Evolutionary conservation across 2,888 invertebrate species (phyloP), one percentile per base, ranked within the genome.

Genomic region (Mythimna lalbum): DNA sequence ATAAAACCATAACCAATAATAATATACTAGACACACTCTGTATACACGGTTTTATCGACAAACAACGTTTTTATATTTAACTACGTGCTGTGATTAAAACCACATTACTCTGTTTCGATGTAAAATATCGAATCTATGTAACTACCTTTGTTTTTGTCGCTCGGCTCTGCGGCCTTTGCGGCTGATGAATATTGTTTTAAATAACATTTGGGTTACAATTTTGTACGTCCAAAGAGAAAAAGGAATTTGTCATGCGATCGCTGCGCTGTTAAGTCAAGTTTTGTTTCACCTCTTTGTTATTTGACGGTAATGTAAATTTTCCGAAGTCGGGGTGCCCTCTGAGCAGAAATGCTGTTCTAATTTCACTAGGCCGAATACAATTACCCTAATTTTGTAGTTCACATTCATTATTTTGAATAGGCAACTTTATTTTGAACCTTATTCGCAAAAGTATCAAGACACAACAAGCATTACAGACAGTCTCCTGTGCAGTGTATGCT

Each of bases 31-130:
- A 55, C 33, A 63, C 62, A 72, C 73, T 59, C 23, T 74, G 19
- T 53, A 33, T 62, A 80, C 67, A 74, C 43, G 39, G 47, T 53
- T 31, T 62, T 31, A 66, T 65, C 67, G 76, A 60, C 59, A 74
- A 63, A 53, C 21, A 43, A 9, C 62, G 50, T 69, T 73, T 71
- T 65, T 59, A 53, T 69, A 59, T 66, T 52, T 61, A 62, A 47
- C 50, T 73, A 78, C 27, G 50, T 4, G 17, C 50, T 73, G 69
- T 81, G 57, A 82, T 84, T 84, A 84, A 82, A 84, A 82, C 66
- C 56, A 63, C 84, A 84, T 84, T 82, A 84, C 56, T 67, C 12
- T 23, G 33, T 17, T 47, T 43, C 33, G n/a, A 53, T 39, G 65
- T 57, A 57, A 61, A 63, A 57, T 39, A 80, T 63, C 27, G 23